Base-by-base conservation (phyloP, 2,113 vertebrate genomes). In the Gallinago media region DNA sequence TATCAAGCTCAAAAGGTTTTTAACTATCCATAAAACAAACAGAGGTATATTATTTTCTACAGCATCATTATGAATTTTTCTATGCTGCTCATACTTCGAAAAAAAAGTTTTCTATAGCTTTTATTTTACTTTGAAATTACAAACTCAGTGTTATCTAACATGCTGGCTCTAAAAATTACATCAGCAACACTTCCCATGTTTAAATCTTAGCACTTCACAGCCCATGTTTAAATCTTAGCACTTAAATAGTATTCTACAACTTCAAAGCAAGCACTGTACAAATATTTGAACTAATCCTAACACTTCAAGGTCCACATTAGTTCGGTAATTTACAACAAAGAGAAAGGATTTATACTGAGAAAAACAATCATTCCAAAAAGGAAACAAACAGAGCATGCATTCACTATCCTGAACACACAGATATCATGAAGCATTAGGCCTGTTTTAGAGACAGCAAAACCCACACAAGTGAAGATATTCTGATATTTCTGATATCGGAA, bases 171-270 rank as follows among this genome's bases (percentile, higher is more conserved):
- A 34, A 88, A 88, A 88, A 89, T 59, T 93, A 71, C 23, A 49
- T 36, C 74, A 83, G 50, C 54, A 95, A 25, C 29, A 31, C n/a
- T 76, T 88, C 52, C 58, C n/a, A 18, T 47, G 42, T 40, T 80
- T 93, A 76, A 87, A 44, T n/a, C 59, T 59, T 62, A 36, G 27
- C 47, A 59, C 32, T 80, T 94, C 78, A 44, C 75, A 88, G 19
- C 8, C 58, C 31, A 15, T 47, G 42, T 40, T 80, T 93, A 76
- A 87, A 44, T n/a, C 59, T 59, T 62, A 36, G 27, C 47, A 59
- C 44, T 88, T 85, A 42, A 34, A 66, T 11, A 75, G 15, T 20
- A 62, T n/a, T 73, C 52, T 47, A 52, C 29, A 49, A 25, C 78
- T 77, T 90, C 85, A 93, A 93, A 93, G 59, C 18, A 71, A 90